Percentiles rank a stretch among this genome's conserved stretches.
Evolutionary conservation across 1,140 invertebrate species (phyloP).

Genomic region (Trissolcus basalis): DNA sequence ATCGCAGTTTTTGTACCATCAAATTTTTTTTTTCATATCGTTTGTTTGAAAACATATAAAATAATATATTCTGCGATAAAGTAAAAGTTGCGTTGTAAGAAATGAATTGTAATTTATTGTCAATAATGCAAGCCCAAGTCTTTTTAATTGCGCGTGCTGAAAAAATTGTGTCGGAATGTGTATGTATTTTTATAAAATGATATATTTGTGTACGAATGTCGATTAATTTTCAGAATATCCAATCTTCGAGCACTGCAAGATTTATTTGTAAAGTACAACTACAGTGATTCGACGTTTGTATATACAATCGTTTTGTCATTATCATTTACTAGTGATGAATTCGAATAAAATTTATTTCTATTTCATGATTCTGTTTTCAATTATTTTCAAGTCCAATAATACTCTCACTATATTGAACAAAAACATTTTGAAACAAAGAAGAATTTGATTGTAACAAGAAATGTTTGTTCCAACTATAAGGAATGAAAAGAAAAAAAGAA

Average conservation of each 20-base stretch:
- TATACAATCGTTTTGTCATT: constrained; percentile 14
- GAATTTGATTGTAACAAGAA: too few species aligned
- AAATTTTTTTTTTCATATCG: too few species aligned
- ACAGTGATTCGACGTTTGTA: constrained; percentile 10
- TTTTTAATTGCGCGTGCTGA: constrained; percentile 27
- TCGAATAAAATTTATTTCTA: constrained; percentile 20
- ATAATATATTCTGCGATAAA: too few species aligned
- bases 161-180: constrained; percentile 4
- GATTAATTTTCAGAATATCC: constrained; percentile 6
- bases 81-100: background rate
- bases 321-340: constrained; percentile 3
- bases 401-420: too few species aligned
- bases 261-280: constrained; percentile 11
- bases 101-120: constrained; percentile 40
- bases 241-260: background rate
- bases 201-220: constrained; percentile 22
- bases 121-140: constrained; percentile 18
- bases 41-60: too few species aligned
- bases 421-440: too few species aligned
- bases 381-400: background rate
- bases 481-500: too few species aligned
- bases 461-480: too few species aligned
- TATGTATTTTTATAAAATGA: constrained; percentile 35
- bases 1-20: too few species aligned
- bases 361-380: background rate